Conservation (phyloP, 2,797 vertebrate species). For the Peromyscus eremicus region DNA sequence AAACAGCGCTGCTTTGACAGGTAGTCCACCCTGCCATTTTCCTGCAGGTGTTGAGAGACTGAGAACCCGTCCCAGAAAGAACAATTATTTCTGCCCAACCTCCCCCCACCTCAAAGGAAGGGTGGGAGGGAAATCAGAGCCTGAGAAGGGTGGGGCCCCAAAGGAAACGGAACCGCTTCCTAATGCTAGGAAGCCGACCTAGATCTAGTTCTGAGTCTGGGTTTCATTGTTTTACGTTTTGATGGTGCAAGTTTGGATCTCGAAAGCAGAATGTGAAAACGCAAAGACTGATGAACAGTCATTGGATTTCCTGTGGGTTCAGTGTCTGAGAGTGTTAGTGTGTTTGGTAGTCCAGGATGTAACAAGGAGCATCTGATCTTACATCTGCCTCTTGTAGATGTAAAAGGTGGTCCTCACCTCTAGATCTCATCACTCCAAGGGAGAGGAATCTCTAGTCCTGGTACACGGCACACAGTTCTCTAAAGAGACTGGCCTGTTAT, state of each 20-base stretch:
- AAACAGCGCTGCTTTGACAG: neutral
- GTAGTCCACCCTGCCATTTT: neutral
- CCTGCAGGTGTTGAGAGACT: neutral
- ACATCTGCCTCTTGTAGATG: neutral
- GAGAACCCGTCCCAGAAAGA: constrained; percentile 12
- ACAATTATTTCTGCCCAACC: constrained; percentile 50
- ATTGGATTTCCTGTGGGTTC: constrained; percentile 8
- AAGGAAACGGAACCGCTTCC: constrained; percentile 65
- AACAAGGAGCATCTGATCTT: neutral
- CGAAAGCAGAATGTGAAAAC: constrained; percentile 16
- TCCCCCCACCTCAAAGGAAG: constrained; percentile 71
- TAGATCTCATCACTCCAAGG: neutral
- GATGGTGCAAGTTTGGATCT: neutral
- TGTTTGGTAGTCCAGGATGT: neutral
- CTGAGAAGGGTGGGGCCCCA: constrained; percentile 15
- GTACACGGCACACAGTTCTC: neutral
- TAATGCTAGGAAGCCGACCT: neutral
- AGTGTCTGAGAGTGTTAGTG: neutral
- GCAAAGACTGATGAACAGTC: neutral
- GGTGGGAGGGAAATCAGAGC: constrained; percentile 62
- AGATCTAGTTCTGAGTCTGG: neutral
- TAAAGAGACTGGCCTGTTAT: neutral
- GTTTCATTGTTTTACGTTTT: neutral
- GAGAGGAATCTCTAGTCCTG: constrained; percentile 12
- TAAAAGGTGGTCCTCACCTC: neutral